phyloP scores from a whole-genome alignment of 2,888 invertebrate genomes.

The Agriotes lineatus region DNA sequence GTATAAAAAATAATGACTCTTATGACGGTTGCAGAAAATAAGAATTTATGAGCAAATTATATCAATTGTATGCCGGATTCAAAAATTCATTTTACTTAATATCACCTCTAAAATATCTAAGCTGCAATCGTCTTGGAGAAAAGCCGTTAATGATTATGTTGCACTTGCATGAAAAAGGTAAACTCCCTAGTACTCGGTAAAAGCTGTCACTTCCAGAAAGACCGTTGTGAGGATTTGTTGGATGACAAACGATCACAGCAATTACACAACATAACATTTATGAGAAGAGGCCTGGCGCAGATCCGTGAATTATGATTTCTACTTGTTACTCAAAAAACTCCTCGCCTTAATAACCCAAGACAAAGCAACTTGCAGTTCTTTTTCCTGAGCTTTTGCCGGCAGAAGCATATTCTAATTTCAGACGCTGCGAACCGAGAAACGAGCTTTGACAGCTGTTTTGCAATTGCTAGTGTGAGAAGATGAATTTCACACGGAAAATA shows the following conservation, averaged over 20 bases:
- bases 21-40: too few species aligned
- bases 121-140: too few species aligned
- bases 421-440: neutral
- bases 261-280: conserved; percentile 42
- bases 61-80: too few species aligned
- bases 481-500: too few species aligned
- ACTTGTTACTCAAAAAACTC: conserved; percentile 15
- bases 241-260: conserved; percentile 44
- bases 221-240: conserved; percentile 34
- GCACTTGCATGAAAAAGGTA: conserved; percentile 23
- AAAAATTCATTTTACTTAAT: too few species aligned
- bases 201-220: conserved; percentile 28
- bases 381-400: too few species aligned
- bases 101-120: too few species aligned
- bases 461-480: too few species aligned
- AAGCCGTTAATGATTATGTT: neutral
- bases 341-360: neutral
- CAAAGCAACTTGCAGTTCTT: too few species aligned
- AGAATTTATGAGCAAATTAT: too few species aligned
- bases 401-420: conserved; percentile 14
- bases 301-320: conserved; percentile 18
- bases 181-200: conserved; percentile 5
- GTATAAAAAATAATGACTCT: too few species aligned
- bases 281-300: conserved; percentile 28
- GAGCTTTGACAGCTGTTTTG: neutral